Evolutionary conservation across 2,888 invertebrate species (phyloP), one percentile per base, ranked within the genome.

Genomic region (Trilocha varians): DNA sequence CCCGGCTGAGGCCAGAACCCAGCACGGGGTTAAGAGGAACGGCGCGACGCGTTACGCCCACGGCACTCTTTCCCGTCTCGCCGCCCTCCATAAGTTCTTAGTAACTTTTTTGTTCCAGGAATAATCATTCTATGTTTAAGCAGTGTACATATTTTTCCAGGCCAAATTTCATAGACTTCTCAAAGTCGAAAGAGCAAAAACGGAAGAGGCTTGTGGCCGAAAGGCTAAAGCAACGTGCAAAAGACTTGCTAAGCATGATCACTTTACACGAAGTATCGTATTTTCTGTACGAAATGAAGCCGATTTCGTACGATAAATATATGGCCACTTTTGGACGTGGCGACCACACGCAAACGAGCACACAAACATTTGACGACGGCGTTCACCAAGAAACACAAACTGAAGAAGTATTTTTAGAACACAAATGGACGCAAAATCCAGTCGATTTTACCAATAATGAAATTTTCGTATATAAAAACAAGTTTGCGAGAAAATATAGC

Each of bases 311-410:
- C 45, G 85, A 87, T 40, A 55, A 79, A 38, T 86, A 70, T 16
- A 86, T 85, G 78, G 68, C 74, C 52, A 80, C 78, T 47, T 85
- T 77, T 46, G 85, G 85, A 0, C 57, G 78, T 39, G 62, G 66
- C 0, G 83, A 86, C 55, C 78, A 77, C 33, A 73, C 62, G 0
- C 86, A 87, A 64, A 64, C 62, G 9, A 70, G 76, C 2, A 63
- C 68, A 0, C 86, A 87, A 49, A 87, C 86, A 0, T 82, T 73
- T 48, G 85, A 87, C 2, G 86, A 85, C 60, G 78, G 79, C 34
- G 56, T 82, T 44, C 56, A 65, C 15, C 69, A 72, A 38, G 82
- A 83, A 33, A 41, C 75, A 0, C 85, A 86, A 61, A 85, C 85
- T 0, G 84, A 87, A 1, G 74, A 71, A 1, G 56, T 82, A 18